Evolutionary conservation across 2,888 invertebrate species (phyloP), one percentile per base, ranked within the genome.

Genomic region (Ramazzottius varieornatus): DNA sequence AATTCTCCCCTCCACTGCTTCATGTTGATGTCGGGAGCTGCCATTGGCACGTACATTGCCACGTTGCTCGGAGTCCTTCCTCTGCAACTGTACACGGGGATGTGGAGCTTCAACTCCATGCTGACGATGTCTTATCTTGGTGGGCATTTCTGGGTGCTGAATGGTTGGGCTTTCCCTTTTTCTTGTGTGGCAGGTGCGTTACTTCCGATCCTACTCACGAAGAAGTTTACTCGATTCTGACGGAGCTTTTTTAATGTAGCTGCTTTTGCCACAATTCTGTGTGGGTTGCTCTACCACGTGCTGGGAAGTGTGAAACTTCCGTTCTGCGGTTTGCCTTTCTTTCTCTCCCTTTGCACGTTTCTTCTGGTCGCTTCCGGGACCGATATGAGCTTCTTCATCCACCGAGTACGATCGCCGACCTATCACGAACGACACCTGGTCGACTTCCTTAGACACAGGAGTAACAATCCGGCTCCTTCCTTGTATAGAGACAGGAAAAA

Each of bases 21-120:
- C 20, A 16, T 24, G 54, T 54, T 8, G 4, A 13, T 54, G 4
- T 29, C 24, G 54, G 54, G 54, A 54, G 8, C 54, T 4, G 8
- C 16, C 29, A 29, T 29, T 4, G 54, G 54, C 20, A 54, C 54
- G n/a, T 8, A 24, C 13, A 54, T 54, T 24, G 54, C 54, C 13
- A 24, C 24, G 24, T 8, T 54, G 54, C 54, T 54, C 16, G 54
- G 54, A 4, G 54, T 54, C 20, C 4, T 8, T 29, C 16, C 54
- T 4, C 54, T 4, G 54, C 20, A 54, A 29, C 29, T 54, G 29
- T 8, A 8, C 54, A 54, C n/a, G 16, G 54, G 54, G 29, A 54
- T 54, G 54, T 54, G 54, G 54, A 54, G 54, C 29, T 54, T 54
- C 54, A 54, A 54, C 54, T 16, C 16, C 24, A 8, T 54, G 54